A percentile compares a stretch with the other conserved stretches of the same genome.
Evolutionary conservation across 2,797 vertebrate genomes (phyloP).

Genomic region (Periophthalmus magnuspinnatus): DNA sequence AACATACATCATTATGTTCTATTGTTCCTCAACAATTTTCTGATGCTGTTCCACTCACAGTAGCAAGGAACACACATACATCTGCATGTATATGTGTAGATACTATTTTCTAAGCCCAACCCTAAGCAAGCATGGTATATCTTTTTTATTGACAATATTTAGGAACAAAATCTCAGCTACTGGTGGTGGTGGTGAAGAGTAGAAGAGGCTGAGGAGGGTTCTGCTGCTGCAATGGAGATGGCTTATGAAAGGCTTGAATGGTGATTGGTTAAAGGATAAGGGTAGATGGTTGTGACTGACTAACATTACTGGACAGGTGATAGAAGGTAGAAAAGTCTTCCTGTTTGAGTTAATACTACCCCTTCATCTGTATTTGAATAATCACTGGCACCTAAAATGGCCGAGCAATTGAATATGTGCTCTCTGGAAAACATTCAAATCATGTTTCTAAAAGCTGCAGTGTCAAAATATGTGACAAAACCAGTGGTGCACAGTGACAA

Average conservation of each 20-base stretch:
- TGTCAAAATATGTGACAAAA: constrained; percentile 2
- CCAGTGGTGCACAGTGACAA: neutral
- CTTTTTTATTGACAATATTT: too few relatives aligned
- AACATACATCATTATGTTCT: neutral
- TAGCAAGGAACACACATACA: too few relatives aligned
- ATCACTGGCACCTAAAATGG: neutral
- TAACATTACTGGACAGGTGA: neutral
- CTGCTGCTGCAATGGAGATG: too few relatives aligned
- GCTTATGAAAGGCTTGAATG: too few relatives aligned
- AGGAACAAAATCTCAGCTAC: too few relatives aligned
- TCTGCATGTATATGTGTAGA: too few relatives aligned
- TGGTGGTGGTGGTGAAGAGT: too few relatives aligned
- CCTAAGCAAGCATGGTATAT: too few relatives aligned
- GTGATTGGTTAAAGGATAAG: too few relatives aligned
- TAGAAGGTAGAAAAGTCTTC: neutral
- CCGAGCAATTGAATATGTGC: neutral
- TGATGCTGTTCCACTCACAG: neutral
- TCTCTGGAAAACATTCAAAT: neutral
- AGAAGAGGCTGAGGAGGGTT: too few relatives aligned
- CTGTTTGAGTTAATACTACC: neutral
- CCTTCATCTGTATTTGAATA: neutral
- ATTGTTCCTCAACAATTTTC: neutral
- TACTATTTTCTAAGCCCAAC: too few relatives aligned
- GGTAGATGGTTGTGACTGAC: too few relatives aligned
- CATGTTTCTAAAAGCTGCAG: neutral